phyloP scores from a whole-genome alignment of 2,113 vertebrate genomes.

The Scytalopus superciliaris region DNA sequence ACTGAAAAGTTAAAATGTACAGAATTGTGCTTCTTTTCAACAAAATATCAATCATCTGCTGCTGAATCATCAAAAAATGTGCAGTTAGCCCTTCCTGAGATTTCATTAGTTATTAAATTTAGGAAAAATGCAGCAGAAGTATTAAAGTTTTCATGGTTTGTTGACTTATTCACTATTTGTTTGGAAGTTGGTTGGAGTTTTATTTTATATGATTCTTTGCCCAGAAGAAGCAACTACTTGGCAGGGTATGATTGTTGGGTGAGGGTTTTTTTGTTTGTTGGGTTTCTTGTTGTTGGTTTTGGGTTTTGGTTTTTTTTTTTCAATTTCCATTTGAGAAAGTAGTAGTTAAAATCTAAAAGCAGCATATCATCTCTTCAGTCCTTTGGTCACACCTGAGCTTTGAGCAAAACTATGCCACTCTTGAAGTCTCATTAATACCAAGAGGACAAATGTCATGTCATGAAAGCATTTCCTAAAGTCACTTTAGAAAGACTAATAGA shows the following conservation, averaged over 20 bases:
- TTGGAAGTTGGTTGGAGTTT: not conserved
- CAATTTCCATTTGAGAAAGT: not conserved
- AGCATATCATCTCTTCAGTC: not conserved
- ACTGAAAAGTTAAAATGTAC: not conserved
- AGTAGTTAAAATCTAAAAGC: not conserved
- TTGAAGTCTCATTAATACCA: not conserved
- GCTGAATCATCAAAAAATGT: not conserved
- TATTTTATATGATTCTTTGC: not conserved
- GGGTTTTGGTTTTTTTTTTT: not conserved
- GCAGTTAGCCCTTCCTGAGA: not conserved
- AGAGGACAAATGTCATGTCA: not conserved
- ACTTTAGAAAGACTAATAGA: not conserved
- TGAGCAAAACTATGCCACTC: not conserved
- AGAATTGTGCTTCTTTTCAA: not conserved
- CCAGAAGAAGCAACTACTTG: not conserved
- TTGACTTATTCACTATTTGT: not conserved
- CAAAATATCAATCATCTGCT: not conserved
- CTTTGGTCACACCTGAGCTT: not conserved
- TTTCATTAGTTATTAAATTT: not conserved
- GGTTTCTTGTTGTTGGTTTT: not conserved
- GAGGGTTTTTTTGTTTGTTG: not conserved
- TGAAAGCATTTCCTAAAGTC: not conserved
- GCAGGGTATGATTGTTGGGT: not conserved
- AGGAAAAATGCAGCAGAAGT: not conserved
- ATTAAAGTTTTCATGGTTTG: not conserved